Base-by-base conservation (phyloP, 1,140 invertebrate genomes). In the Cydia splendana region DNA sequence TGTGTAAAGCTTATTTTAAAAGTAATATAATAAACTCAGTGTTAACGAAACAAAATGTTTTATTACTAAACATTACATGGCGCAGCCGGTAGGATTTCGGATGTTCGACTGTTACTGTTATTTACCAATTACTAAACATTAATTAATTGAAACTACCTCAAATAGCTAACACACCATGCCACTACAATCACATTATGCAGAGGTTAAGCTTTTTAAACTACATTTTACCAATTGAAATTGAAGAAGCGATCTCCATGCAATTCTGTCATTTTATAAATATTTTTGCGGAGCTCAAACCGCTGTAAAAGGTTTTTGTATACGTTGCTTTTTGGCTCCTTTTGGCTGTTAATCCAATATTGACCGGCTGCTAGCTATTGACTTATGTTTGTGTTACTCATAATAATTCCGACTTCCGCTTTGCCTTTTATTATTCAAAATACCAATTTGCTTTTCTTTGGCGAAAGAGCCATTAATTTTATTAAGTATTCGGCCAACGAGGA, bases 251-350 rank as follows among this genome's bases (percentile, higher is more conserved):
- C 77, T 91, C 90, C 81, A 77, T 78, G 79, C 65, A 76, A 73
- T 79, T 77, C 28, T 74, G 86, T 77, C 87, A 77, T 91, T 92
- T 89, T 83, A 91, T 91, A 91, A 93, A 93, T 90, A 93, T 92
- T 93, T 93, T 93, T 92, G 82, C 82, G 78, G 84, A 81, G 82
- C 76, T 89, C 85, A 90, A 91, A 90, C 90, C 89, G 87, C 90
- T 88, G 90, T 93, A 91, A 92, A 93, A 93, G 91, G 91, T 93
- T 93, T 92, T 91, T 93, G 91, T 93, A 93, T 93, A 93, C 91
- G 91, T 90, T 90, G 91, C 91, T 91, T 92, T 93, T 93, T 91
- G 91, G 85, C 88, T 92, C 91, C 91, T 93, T 93, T 93, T 91
- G 90, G 80, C 85, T 81, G 90, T 87, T 93, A 92, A 92, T 92